Percentiles rank a stretch among this genome's conserved stretches.
These are phyloP conservation scores for Centropyge bicolor DNA, from an alignment of 2,797 vertebrate species.

Conservation along the genomic window DNA sequence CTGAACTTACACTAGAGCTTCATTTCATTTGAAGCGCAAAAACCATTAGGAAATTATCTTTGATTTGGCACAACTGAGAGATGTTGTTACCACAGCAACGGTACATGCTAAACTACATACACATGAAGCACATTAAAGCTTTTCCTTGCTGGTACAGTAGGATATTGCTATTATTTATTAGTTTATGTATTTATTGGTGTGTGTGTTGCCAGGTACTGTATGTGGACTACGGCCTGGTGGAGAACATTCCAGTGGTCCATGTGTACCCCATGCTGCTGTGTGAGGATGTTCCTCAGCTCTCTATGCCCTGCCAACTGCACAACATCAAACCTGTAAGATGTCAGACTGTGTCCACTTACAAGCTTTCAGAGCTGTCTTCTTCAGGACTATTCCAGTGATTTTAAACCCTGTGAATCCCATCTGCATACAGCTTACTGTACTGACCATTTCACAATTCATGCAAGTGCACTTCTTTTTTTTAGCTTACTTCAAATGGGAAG, in stretches of 20 bases:
- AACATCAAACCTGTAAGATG: slow-evolving; percentile 87
- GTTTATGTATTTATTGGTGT: not conserved
- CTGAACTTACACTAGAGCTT: too few relatives aligned
- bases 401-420: too few relatives aligned
- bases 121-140: not conserved
- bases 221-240: slow-evolving; percentile 89
- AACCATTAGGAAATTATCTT: too few relatives aligned
- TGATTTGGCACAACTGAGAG: too few relatives aligned
- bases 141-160: not conserved
- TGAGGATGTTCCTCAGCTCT: slow-evolving; percentile 89
- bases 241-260: slow-evolving; percentile 92
- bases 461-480: too few relatives aligned
- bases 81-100: too few relatives aligned
- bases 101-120: not conserved
- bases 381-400: too few relatives aligned
- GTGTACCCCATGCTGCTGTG: slow-evolving; percentile 90
- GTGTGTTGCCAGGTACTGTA: slow-evolving; percentile 88
- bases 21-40: too few relatives aligned
- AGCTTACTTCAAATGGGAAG: too few relatives aligned
- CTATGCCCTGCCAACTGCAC: slow-evolving; percentile 90
- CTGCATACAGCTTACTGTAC: too few relatives aligned
- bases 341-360: not conserved
- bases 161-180: too few relatives aligned
- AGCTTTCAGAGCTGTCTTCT: not conserved
- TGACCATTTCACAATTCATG: too few relatives aligned